Base-by-base conservation (phyloP, 2,888 invertebrate genomes). In the Orchestes rusci region DNA sequence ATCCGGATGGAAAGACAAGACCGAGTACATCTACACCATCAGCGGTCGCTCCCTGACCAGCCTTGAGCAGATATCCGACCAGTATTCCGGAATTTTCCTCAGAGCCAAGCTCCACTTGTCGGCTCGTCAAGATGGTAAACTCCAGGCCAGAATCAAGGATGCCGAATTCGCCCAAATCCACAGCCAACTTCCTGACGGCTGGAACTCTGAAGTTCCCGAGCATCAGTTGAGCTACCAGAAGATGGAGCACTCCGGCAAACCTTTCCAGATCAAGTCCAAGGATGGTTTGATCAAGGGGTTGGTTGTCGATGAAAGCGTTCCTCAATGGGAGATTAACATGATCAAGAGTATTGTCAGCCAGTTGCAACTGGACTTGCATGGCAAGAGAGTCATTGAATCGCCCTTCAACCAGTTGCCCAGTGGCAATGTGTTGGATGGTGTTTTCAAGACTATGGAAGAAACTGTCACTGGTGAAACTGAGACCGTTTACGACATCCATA, bases 381-480 rank as follows among this genome's bases (percentile, higher is more conserved):
- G 45, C 18, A 40, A 52, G 28, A 51, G 53, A 38, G 10, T 46
- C 57, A 78, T 82, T 65, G 79, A 75, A 60, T 74, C 73, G 40
- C 75, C 75, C 52, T 32, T 55, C 16, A 60, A 66, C 45, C 57
- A 66, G 30, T 52, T 66, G 10, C 67, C 71, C 2, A 57, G 60
- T 37, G 57, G 60, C 38, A 70, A 74, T 34, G 62, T 66, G n/a
- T 63, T 72, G 16, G 75, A 72, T 54, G 82, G 76, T 4, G 68
- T 75, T 35, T 84, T 74, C 68, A 79, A 73, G 54, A 77, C 77
- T 50, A 79, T 83, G 79, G 84, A 85, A 67, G 74, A 78, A 53
- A 76, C 82, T 28, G 76, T 84, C 17, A 76, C 78, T 34, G 85
- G 85, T 36, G 75, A 76, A 61, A 80, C 80, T 54, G 81, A 82